These are phyloP conservation scores for Vollenhovia emeryi DNA, from an alignment of 1,140 invertebrate species.

Conservation along the genomic window DNA sequence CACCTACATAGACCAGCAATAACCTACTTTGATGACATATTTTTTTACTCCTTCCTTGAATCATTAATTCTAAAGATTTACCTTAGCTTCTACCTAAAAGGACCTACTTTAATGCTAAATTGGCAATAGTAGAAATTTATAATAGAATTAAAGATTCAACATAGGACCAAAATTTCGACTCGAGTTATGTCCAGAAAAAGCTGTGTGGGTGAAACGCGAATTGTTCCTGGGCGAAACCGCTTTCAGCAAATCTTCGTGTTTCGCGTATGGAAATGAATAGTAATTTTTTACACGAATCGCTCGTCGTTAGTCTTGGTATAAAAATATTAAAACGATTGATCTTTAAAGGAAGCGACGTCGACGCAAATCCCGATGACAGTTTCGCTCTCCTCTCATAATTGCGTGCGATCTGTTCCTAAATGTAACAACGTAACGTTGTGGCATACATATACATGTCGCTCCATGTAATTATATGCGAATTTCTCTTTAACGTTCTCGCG, in stretches of 20 bases:
- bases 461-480: constrained; percentile 6
- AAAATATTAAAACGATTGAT: neutral
- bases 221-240: neutral
- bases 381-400: neutral
- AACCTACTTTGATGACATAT: too few species aligned
- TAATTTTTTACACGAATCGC: neutral
- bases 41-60: too few species aligned
- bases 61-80: too few species aligned
- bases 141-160: too few species aligned
- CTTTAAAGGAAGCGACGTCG: neutral
- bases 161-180: too few species aligned
- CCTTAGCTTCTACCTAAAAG: too few species aligned
- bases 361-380: neutral
- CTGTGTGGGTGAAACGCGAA: neutral
- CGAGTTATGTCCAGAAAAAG: neutral
- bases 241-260: neutral
- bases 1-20: too few species aligned
- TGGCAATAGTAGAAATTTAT: too few species aligned
- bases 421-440: neutral
- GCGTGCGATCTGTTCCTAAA: neutral
- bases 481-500: constrained; percentile 1
- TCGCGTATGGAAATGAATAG: neutral
- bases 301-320: neutral
- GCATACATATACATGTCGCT: neutral
- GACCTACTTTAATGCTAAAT: too few species aligned